Evolutionary conservation across 2,797 vertebrate species (phyloP).

Genomic region (Zalophus californianus): DNA sequence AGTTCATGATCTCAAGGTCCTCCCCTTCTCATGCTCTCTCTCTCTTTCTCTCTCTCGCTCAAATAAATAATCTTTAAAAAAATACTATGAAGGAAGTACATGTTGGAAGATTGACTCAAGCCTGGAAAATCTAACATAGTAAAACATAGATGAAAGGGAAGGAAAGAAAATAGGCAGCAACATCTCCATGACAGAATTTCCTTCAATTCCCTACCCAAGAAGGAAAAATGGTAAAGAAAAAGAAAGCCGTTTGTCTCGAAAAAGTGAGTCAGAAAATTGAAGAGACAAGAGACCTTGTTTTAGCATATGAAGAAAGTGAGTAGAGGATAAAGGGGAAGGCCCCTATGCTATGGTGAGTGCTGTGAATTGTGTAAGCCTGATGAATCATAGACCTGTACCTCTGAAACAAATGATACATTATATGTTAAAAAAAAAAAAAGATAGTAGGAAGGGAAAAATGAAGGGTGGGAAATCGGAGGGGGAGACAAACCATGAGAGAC

Average conservation of each 20-base stretch:
- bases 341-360: not conserved
- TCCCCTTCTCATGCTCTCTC: not conserved
- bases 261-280: slow-evolving; percentile 40
- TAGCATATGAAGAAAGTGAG: fast-evolving
- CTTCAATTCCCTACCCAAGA: not conserved
- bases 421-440: too few species aligned
- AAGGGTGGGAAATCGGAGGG: too few species aligned
- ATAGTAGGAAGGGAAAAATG: too few species aligned
- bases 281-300: not conserved
- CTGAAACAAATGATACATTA: too few species aligned
- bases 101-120: not conserved
- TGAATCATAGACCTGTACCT: too few species aligned
- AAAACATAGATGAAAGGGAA: slow-evolving; percentile 36
- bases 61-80: not conserved
- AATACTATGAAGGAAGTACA: not conserved
- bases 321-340: not conserved
- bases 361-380: too few species aligned
- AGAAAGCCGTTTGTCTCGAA: slow-evolving; percentile 34
- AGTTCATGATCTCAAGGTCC: not conserved
- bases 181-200: not conserved
- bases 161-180: not conserved
- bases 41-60: not conserved
- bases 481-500: too few species aligned
- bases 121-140: not conserved
- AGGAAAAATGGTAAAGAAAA: not conserved